phyloP scores from a whole-genome alignment of 1,140 invertebrate species.

The Carcinoscorpius rotundicauda region DNA sequence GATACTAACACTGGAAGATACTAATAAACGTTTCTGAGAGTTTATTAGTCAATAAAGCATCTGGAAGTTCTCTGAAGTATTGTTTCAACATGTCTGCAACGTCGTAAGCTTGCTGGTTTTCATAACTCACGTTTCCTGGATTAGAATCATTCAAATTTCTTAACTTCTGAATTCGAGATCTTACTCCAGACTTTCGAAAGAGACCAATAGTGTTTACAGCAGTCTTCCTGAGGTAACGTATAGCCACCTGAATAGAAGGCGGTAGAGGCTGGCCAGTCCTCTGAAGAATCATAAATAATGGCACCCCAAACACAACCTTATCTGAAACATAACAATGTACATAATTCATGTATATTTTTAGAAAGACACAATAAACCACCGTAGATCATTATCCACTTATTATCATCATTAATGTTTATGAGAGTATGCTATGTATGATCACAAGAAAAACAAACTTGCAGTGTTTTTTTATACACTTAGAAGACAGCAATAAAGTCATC shows the following conservation, averaged over 20 bases:
- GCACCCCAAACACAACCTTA: conserved; percentile 82
- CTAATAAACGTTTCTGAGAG: conserved; percentile 87
- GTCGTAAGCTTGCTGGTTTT: conserved; percentile 58
- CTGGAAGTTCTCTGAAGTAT: conserved; percentile 87
- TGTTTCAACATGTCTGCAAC: conserved; percentile 92
- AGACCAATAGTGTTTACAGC: conserved; percentile 80
- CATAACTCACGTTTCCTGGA: conserved; percentile 17
- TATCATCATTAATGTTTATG: too few relatives aligned
- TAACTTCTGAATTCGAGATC: conserved; percentile 75
- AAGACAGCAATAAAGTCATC: too few relatives aligned
- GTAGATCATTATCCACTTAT: too few relatives aligned
- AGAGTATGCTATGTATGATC: too few relatives aligned
- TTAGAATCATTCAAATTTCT: conserved; percentile 61
- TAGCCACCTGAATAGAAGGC: conserved; percentile 67
- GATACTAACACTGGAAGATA: conserved; percentile 77
- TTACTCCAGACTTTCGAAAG: conserved; percentile 82
- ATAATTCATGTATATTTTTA: not conserved
- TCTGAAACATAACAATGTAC: conserved; percentile 39
- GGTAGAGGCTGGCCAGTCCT: conserved; percentile 77
- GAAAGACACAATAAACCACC: not conserved
- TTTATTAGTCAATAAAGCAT: conserved; percentile 84
- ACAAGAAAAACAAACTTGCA: too few relatives aligned
- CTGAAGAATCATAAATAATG: conserved; percentile 65
- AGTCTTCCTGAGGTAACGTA: conserved; percentile 69
- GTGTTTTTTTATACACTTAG: too few relatives aligned